Conservation (phyloP, 2,888 invertebrate genomes). For the Auanema freiburgensis region DNA sequence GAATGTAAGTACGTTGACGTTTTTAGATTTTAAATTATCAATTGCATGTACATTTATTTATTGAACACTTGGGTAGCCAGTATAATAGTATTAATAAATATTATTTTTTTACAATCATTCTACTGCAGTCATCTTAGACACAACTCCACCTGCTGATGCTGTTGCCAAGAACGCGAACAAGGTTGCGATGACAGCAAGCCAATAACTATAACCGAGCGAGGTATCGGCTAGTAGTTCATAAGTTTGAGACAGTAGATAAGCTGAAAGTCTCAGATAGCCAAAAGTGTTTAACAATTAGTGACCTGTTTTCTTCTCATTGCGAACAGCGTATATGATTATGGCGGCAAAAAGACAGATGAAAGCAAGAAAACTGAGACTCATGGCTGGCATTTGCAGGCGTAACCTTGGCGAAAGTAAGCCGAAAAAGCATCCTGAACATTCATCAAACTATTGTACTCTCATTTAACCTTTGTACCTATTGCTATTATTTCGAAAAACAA, state of each 20-base stretch:
- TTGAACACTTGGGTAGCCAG: too few relatives aligned
- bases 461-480: constrained; percentile 6
- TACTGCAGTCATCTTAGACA: too few relatives aligned
- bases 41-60: too few relatives aligned
- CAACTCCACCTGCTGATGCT: constrained; percentile 6
- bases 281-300: constrained; percentile 2
- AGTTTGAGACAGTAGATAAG: constrained; percentile 38
- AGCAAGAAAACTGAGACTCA: constrained; percentile 24
- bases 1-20: too few relatives aligned
- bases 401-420: constrained; percentile 26
- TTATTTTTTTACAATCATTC: too few relatives aligned
- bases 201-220: constrained; percentile 45
- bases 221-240: constrained; percentile 44
- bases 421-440: constrained; percentile 19
- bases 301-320: constrained; percentile 38
- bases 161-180: constrained; percentile 34
- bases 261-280: constrained; percentile 21
- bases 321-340: constrained; percentile 38
- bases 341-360: constrained; percentile 37
- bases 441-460: too few relatives aligned
- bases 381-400: constrained; percentile 31
- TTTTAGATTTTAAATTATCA: too few relatives aligned
- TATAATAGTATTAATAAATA: too few relatives aligned
- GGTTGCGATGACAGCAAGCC: constrained; percentile 38
- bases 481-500: constrained; percentile 30